A percentile compares a stretch with the other conserved stretches of the same genome.
These are phyloP conservation scores for Drosophila lacicola DNA, from an alignment of 2,888 invertebrate species.

Conservation along the genomic window DNA sequence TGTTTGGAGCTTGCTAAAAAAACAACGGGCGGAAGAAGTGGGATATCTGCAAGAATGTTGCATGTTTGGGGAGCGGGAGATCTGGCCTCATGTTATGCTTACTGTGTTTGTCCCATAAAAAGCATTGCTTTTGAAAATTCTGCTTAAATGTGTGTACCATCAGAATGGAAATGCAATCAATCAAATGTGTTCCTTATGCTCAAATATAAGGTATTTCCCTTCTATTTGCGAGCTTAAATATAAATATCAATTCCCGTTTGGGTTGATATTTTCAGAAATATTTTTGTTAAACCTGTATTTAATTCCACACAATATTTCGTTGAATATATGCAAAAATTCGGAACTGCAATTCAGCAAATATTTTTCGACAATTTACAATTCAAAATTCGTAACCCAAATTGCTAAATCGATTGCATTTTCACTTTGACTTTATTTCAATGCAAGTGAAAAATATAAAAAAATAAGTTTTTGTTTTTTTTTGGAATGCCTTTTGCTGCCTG, in stretches of 20 bases:
- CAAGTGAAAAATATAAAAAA: slow-evolving; percentile 22
- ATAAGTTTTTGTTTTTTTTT: slow-evolving; percentile 11
- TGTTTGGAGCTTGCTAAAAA: slow-evolving; percentile 37
- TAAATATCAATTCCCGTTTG: neutral
- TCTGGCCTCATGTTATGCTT: slow-evolving; percentile 32
- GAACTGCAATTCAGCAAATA: slow-evolving; percentile 19
- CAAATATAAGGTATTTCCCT: too few relatives aligned
- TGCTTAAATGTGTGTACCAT: slow-evolving; percentile 7
- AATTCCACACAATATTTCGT: slow-evolving; percentile 4
- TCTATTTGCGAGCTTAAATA: too few relatives aligned
- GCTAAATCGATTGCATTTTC: slow-evolving; percentile 56
- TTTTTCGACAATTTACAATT: slow-evolving; percentile 39
- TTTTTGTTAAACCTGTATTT: too few relatives aligned
- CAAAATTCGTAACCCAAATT: slow-evolving; percentile 32
- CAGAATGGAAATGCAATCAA: slow-evolving; percentile 41
- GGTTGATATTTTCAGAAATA: neutral
- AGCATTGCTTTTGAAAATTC: slow-evolving; percentile 15
- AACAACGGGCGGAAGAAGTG: slow-evolving; percentile 19
- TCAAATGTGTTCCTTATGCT: too few relatives aligned
- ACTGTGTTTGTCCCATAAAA: slow-evolving; percentile 46
- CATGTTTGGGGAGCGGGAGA: slow-evolving; percentile 31
- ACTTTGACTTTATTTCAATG: slow-evolving; percentile 38
- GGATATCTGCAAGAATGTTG: slow-evolving; percentile 27
- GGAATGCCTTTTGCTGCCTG: slow-evolving; percentile 48
- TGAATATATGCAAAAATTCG: slow-evolving; percentile 6